Conservation (phyloP, 2,113 vertebrate species). For the Eclectus roratus region DNA sequence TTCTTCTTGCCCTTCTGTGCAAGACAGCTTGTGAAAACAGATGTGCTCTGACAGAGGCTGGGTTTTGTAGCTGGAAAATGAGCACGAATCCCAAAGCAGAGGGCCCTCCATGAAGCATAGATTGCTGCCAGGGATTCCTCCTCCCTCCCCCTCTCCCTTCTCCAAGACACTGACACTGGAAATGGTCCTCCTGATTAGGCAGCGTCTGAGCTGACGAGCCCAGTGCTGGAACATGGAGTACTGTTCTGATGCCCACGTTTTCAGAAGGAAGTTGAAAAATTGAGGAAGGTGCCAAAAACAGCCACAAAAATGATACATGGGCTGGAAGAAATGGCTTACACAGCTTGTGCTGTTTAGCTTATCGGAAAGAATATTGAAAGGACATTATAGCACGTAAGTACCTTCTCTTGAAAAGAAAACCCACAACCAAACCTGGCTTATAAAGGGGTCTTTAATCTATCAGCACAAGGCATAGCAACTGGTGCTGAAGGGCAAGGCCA, state of each 20-base stretch:
- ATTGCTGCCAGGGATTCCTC: slow-evolving; percentile 37
- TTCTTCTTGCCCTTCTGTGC: not conserved
- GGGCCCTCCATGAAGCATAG: not conserved
- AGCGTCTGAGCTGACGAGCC: slow-evolving; percentile 21
- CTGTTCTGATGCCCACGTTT: slow-evolving; percentile 59
- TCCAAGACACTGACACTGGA: slow-evolving; percentile 22
- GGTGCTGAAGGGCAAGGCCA: not conserved
- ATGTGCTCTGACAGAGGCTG: slow-evolving; percentile 9
- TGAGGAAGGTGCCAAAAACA: slow-evolving; percentile 55
- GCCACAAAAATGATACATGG: slow-evolving; percentile 19
- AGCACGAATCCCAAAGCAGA: not conserved
- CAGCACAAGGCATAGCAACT: not conserved
- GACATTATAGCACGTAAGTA: not conserved
- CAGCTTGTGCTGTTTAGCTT: not conserved
- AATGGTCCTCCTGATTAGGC: slow-evolving; percentile 51
- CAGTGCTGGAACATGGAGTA: not conserved
- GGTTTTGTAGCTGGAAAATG: not conserved
- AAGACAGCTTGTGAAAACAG: not conserved
- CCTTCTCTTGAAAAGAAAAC: not conserved
- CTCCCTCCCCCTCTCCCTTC: slow-evolving; percentile 28
- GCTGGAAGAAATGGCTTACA: slow-evolving; percentile 7
- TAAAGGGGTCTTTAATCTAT: not conserved
- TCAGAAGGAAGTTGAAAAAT: slow-evolving; percentile 64
- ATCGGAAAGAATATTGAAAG: not conserved
- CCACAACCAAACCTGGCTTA: not conserved